Base-by-base conservation (phyloP, 2,113 vertebrate genomes). In the Scatophagus argus region DNA sequence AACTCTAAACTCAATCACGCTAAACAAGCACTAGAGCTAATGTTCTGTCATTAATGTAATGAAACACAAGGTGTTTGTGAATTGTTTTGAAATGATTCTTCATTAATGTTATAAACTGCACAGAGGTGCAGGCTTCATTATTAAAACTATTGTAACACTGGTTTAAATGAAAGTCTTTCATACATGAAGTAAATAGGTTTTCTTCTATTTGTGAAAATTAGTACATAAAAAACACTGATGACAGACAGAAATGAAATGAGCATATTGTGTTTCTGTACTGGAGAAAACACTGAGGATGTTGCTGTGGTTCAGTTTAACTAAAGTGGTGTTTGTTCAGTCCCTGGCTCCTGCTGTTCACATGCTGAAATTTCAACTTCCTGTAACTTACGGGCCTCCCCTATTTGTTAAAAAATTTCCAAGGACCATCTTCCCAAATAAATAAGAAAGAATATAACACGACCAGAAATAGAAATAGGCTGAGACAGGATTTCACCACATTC, bases 1-100 rank as follows among this genome's bases (percentile, higher is more conserved):
- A 91, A 70, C 73, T 93, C 60, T 83, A 78, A 89, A 89, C 69
- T 89, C 81, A 84, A 86, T 92, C 65, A 87, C 63, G 46, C 58
- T 83, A 88, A 89, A 86, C 64, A 81, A 74, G 69, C 74, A 14
- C 4, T 43, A 0, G 56, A 12, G 81, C 52, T 83, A 80, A 89
- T 79, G 85, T 88, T 38, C 43, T 49, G 54, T 87, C 81, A 77
- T 87, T 82, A 89, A 85, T 29, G 43, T 74, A 81, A 88, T 54
- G 70, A 83, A 80, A 82, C 85, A 41, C 25, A 5, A 49, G 43
- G 46, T 56, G 46, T 64, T 77, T 59, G 60, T 34, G 47, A 84
- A 66, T 59, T 13, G 12, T 52, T 76, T 41, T 90, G 87, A 92
- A 94, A 74, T 73, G 38, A 79, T 70, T 89, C 67, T 66, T 84